Conservation (phyloP, 2,797 vertebrate genomes). For the Paguma larvata region DNA sequence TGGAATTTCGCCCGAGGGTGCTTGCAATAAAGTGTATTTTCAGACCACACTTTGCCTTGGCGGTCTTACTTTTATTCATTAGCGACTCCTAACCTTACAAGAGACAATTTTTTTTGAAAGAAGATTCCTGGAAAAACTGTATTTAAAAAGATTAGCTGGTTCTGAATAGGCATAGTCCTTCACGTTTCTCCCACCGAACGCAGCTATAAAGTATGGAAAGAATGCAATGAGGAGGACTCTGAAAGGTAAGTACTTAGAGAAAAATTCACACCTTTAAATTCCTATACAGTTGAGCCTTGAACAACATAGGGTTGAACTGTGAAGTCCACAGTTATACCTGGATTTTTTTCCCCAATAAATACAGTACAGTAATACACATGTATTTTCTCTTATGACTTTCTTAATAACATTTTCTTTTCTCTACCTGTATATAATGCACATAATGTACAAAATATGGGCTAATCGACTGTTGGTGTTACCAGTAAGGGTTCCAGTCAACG, state of each 20-base stretch:
- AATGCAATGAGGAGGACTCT: neutral
- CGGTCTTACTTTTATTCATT: too few relatives aligned
- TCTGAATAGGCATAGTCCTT: neutral
- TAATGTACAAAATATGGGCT: neutral
- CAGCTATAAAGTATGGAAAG: neutral
- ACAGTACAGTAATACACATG: neutral
- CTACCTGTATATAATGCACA: neutral
- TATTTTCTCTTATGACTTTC: neutral
- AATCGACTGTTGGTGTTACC: neutral
- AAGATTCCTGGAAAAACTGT: neutral
- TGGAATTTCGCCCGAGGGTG: too few relatives aligned
- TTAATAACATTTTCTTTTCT: neutral
- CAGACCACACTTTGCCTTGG: too few relatives aligned
- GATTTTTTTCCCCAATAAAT: neutral
- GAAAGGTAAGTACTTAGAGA: neutral
- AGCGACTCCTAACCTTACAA: too few relatives aligned
- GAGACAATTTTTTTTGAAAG: conserved; percentile 17
- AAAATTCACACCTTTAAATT: neutral
- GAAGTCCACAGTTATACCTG: neutral
- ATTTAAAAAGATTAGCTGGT: neutral
- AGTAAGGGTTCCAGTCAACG: neutral
- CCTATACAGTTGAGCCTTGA: neutral
- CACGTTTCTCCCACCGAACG: neutral
- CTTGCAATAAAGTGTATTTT: too few relatives aligned
- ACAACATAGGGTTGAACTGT: neutral